Evolutionary conservation across 2,797 vertebrate genomes (phyloP), one percentile per base, ranked within the genome.

Genomic region (Poecile montanus): DNA sequence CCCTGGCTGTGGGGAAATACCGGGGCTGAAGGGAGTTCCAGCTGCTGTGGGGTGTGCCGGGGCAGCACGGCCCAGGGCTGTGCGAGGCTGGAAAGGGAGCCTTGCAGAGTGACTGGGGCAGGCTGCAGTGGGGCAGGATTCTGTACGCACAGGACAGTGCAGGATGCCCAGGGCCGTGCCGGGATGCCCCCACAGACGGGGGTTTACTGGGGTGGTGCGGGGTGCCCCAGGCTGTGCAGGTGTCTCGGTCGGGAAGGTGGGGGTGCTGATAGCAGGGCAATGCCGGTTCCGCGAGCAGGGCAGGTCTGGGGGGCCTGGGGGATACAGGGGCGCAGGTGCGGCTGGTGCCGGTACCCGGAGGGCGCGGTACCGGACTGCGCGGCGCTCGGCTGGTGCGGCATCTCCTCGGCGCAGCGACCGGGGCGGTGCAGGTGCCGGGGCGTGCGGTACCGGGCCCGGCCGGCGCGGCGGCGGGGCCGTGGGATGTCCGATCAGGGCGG

Each of bases 61-160:
- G 23, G 14, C 57, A 67, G n/a, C 77, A 7, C 32, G 32, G 47
- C 47, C 9, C 61, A 9, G 77, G 62, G 23, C 40, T 29, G 0
- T 5, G 20, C 2, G 1, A 32, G 44, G 22, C 11, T 2, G 72
- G 3, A 13, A 36, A 42, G 9, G 21, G 4, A 21, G 11, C 16
- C 8, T 2, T 1, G 47, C 34, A 8, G 61, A 25, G 61, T 0
- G 27, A 15, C 45, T 11, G 47, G 36, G 22, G 9, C 36, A 42
- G 53, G 44, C 12, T 34, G n/a, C 50, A 15, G 72, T 4, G 36
- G 30, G 54, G 16, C 32, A 16, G 61, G 51, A 42, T 62, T 71
- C 42, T 11, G 50, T n/a, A 4, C 2, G 44, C 13, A 6, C 36
- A 6, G 19, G 36, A 8, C 16, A 40, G 72, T 4, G 66, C 67